Evolutionary conservation across 2,113 vertebrate genomes (phyloP), one percentile per base, ranked within the genome.

Genomic region (Callionymus lyra): DNA sequence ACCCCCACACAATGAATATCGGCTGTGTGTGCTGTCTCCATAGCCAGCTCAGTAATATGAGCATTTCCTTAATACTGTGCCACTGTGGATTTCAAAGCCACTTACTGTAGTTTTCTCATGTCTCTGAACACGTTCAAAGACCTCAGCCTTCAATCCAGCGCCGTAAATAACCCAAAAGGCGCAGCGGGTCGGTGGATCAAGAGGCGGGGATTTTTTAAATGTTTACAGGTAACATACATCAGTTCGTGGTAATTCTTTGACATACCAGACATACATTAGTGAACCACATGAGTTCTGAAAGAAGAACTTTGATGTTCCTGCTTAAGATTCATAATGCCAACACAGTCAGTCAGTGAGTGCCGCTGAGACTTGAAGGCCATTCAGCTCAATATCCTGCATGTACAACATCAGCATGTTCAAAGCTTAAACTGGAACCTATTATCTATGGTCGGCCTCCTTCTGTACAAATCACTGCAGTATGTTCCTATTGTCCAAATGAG

Each of bases 1-100:
- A 63, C 42, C 44, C 46, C 39, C 50, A 50, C 74, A 68, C 70
- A 66, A 58, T 71, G 74, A 59, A 61, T 69, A 65, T 72, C 61
- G 64, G 50, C 66, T 50, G 58, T 82, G 70, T 74, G 74, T 71
- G 68, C 70, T 65, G 66, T 72, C 72, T 65, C 67, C 62, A 75
- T 80, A 73, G 70, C 80, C 75, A 72, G 72, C 80, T 68, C 72
- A 68, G 75, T 80, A 78, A 80, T 77, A 79, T 77, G 53, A 68
- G 80, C 54, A 58, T 76, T 76, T 76, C 70, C 76, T 77, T 79
- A 79, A 79, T 77, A 67, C 72, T 40, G 49, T 6, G 59, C 76
- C 79, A 74, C 74, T 65, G 71, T 56, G 72, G 74, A 76, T 79
- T 79, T 77, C 74, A 77, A 70, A 82, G 74, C 79, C 76, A 77